Conservation (phyloP, 2,888 invertebrate species). For the Melanargia galathea region DNA sequence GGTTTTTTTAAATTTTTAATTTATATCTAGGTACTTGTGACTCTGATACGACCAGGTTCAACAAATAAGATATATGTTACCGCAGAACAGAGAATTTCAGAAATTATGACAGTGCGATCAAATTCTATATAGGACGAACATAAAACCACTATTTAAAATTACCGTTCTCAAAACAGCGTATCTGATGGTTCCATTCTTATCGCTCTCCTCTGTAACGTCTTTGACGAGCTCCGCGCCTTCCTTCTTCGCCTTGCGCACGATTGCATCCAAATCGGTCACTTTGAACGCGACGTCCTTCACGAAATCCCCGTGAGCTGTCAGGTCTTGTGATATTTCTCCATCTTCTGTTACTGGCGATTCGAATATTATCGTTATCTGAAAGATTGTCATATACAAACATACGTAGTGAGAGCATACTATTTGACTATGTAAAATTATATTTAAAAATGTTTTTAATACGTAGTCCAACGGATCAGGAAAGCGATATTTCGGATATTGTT, state of each 20-base stretch:
- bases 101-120: no score
- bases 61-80: no score
- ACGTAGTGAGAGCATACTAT: no score
- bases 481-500: no score
- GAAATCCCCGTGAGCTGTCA: constrained; percentile 95
- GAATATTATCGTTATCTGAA: constrained; percentile 94
- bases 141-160: constrained; percentile 49
- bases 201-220: constrained; percentile 93
- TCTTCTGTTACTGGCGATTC: constrained; percentile 90
- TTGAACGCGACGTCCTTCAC: constrained; percentile 97
- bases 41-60: no score
- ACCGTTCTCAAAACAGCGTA: constrained; percentile 96
- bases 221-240: constrained; percentile 91
- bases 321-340: constrained; percentile 86
- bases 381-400: constrained; percentile 28
- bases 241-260: constrained; percentile 90
- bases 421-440: no score
- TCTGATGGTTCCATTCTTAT: constrained; percentile 90
- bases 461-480: no score
- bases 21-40: no score
- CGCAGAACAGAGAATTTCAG: no score
- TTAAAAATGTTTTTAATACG: no score
- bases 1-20: no score
- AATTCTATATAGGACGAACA: no score
- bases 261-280: constrained; percentile 94